phyloP scores from a whole-genome alignment of 1,140 invertebrate genomes.

The Trialeurodes vaporariorum region DNA sequence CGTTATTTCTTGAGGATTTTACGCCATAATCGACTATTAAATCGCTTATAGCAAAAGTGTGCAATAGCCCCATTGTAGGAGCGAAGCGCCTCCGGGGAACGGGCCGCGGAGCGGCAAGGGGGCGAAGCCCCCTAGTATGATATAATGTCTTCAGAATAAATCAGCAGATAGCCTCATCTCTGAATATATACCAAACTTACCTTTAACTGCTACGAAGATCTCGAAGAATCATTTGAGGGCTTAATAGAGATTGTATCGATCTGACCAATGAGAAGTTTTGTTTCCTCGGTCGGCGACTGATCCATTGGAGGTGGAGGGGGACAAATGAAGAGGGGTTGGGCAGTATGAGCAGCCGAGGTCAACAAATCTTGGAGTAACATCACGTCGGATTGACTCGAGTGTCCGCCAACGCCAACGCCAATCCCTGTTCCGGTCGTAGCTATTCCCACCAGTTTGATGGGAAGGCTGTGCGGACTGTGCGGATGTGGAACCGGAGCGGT shows the following conservation, averaged over 20 bases:
- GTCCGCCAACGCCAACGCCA: conserved; percentile 27
- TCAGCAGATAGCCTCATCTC: too few relatives aligned
- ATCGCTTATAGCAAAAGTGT: too few relatives aligned
- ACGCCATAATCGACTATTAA: too few relatives aligned
- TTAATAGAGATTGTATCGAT: background rate
- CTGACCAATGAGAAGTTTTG: conserved; percentile 34
- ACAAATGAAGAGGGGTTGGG: conserved; percentile 36
- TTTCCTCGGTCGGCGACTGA: conserved; percentile 42
- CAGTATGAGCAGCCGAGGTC: conserved; percentile 11
- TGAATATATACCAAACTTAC: too few relatives aligned
- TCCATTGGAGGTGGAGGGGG: conserved; percentile 39
- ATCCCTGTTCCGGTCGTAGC: conserved; percentile 10
- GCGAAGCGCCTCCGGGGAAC: too few relatives aligned
- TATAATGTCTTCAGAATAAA: too few relatives aligned
- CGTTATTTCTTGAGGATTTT: too few relatives aligned
- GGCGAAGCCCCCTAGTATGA: too few relatives aligned
- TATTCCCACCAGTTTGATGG: conserved; percentile 36
- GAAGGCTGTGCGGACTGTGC: conserved; percentile 27
- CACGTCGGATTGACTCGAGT: conserved; percentile 37
- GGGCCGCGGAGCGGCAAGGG: too few relatives aligned
- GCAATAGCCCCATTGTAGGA: too few relatives aligned
- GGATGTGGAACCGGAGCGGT: conserved; percentile 15
- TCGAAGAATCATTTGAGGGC: background rate
- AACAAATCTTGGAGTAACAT: conserved; percentile 28
- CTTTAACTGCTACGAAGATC: background rate